Percentiles rank a stretch among this genome's conserved stretches.
phyloP scores from a whole-genome alignment of 1,140 invertebrate species.

The Aphis gossypii region DNA sequence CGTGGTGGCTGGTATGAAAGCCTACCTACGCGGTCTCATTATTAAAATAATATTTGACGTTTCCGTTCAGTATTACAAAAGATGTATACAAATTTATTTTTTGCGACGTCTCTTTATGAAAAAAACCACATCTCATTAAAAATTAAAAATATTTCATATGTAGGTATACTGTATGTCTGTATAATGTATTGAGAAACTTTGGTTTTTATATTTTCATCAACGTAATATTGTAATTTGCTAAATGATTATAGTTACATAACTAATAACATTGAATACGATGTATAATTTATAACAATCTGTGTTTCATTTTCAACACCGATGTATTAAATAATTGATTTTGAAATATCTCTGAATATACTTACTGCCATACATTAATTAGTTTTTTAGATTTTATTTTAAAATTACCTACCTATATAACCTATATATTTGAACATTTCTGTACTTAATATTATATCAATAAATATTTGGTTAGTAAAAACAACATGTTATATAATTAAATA shows the following conservation, averaged over 20 bases:
- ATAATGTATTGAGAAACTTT: background rate
- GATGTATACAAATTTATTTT: slow-evolving; percentile 7
- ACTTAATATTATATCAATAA: no score
- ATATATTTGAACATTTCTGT: no score
- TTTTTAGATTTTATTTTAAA: no score
- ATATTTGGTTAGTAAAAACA: no score
- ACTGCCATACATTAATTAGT: no score
- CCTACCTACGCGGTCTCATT: slow-evolving; percentile 38
- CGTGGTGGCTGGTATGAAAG: background rate
- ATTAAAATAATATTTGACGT: background rate
- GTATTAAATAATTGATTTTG: background rate
- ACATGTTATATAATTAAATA: no score
- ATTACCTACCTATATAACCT: no score
- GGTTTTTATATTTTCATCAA: background rate
- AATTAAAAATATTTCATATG: background rate
- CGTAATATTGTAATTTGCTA: background rate
- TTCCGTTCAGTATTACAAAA: slow-evolving; percentile 19
- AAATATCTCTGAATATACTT: background rate
- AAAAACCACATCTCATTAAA: slow-evolving; percentile 45
- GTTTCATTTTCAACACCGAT: background rate
- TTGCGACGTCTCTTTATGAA: background rate
- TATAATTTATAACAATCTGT: background rate
- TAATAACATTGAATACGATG: background rate
- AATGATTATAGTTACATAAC: background rate
- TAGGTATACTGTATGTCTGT: background rate